Base-by-base conservation (phyloP, 2,797 vertebrate genomes). In the Pelodytes ibericus region DNA sequence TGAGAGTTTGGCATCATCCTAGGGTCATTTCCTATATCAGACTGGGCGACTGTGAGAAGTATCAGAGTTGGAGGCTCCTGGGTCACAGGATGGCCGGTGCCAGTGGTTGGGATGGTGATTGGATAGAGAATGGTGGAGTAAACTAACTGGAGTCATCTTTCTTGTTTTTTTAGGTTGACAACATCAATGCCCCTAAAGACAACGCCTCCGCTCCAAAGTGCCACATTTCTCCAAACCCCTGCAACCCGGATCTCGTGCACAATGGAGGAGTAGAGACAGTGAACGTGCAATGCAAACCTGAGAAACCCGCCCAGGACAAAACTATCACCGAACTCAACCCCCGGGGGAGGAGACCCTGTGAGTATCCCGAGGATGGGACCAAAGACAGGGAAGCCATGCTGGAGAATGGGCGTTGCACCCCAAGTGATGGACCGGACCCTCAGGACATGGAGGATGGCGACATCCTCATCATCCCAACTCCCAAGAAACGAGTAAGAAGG, bases 251-350 rank as follows among this genome's bases (percentile, higher is more conserved):
- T 63, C 92, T 88, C 71, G 87, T 95, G 88, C 93, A 93, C 88
- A 98, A 98, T 9, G 96, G 97, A 74, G 94, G 95, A 62, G 80
- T 91, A 86, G 95, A 95, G 81, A 91, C 84, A 79, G 88, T 90
- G 77, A 61, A 84, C 33, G 44, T 72, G 72, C 87, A 49, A 82
- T 88, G 72, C 83, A 90, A 80, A 31, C 56, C 62, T 3, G 73
- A 77, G 39, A 66, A 22, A 2, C 41, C 63, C 29, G 0, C 13
- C 4, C 63, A 47, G 11, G 61, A 59, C 30, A 66, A 24, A 16
- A 13, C 13, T 22, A 27, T 25, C 3, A 10, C 61, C 0, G 56
- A 66, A 24, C 51, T 24, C 3, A 86, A 85, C 74, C 85, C 79
- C 47, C 89, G 91, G 83, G 85, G 78, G 29, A 53, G 24, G 44